Evolutionary conservation across 2,113 vertebrate genomes (phyloP), one percentile per base, ranked within the genome.

Genomic region (Nettapus auritus): DNA sequence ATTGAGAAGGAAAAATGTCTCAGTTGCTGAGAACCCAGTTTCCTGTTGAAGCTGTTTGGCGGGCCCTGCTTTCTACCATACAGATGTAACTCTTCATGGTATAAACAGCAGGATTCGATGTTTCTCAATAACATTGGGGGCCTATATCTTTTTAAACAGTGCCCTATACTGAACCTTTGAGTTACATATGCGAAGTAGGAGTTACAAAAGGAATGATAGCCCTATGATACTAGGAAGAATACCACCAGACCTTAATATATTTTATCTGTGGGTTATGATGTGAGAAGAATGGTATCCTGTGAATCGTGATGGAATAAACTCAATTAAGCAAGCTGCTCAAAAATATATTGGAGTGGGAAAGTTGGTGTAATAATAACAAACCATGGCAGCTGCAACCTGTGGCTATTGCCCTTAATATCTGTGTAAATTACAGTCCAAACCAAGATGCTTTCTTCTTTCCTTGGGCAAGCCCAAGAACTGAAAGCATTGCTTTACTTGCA

Each of bases 301-400:
- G 48, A 66, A 62, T 88, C 67, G 70, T 8, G 38, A 79, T 74
- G 52, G 64, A 78, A 66, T 53, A 34, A 78, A 44, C 42, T 94
- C 75, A 52, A 8, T 86, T 92, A 86, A 87, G 38, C 48, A 60
- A 56, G 57, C 60, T 90, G 56, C 67, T 94, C 71, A 63, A 38
- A 80, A 81, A 68, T 38, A 28, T 42, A 36, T 33, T 18, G 40
- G 33, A 53, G 50, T 80, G 79, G 46, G 56, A 31, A 90, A 75
- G 18, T 26, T 75, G 69, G 56, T 86, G 26, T 75, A 40, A 74
- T 69, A 62, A 69, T 40, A 83, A 71, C 38, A 73, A n/a, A 64
- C 81, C 76, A 44, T 38, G 23, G 40, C 23, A 40, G n/a, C 55
- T 74, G 44, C 60, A 80, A 36, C 4, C 3, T 48, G 57, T 66